Conservation (phyloP, 2,797 vertebrate genomes). For the Muraenolepis orangiensis region DNA sequence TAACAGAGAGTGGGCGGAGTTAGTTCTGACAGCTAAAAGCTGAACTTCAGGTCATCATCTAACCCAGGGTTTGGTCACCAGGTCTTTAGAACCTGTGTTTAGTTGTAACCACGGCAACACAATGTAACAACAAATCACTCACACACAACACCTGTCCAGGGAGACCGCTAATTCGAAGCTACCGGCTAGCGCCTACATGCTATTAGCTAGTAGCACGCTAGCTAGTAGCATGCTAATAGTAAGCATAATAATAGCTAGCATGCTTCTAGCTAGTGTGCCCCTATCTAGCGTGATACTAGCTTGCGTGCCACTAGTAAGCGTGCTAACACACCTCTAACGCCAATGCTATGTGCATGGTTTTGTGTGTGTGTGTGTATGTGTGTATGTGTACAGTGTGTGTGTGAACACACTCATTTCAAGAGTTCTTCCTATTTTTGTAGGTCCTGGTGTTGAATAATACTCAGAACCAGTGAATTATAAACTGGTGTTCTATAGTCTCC, state of each 20-base stretch:
- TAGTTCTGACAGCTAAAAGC: neutral
- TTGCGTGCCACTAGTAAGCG: neutral
- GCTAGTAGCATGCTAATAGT: neutral
- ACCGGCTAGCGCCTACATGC: too few relatives aligned
- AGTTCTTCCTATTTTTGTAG: constrained; percentile 71
- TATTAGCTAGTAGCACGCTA: neutral
- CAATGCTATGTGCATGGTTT: constrained; percentile 26
- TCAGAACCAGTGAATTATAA: neutral
- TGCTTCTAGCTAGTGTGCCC: neutral
- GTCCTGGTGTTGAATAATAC: constrained; percentile 43
- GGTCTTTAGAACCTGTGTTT: neutral
- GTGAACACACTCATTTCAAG: constrained; percentile 47
- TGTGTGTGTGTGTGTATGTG: constrained; percentile 20
- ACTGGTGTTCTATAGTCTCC: neutral
- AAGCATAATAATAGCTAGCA: neutral
- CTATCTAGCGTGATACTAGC: neutral
- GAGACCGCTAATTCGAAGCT: too few relatives aligned
- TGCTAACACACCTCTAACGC: constrained; percentile 22
- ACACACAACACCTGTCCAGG: too few relatives aligned
- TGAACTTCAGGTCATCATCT: neutral
- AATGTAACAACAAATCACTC: too few relatives aligned
- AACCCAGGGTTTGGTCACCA: neutral
- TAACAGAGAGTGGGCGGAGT: neutral
- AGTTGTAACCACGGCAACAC: too few relatives aligned
- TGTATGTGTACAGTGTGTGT: constrained; percentile 14